Conservation (phyloP, 1,140 invertebrate species). For the Zaprionus capensis region DNA sequence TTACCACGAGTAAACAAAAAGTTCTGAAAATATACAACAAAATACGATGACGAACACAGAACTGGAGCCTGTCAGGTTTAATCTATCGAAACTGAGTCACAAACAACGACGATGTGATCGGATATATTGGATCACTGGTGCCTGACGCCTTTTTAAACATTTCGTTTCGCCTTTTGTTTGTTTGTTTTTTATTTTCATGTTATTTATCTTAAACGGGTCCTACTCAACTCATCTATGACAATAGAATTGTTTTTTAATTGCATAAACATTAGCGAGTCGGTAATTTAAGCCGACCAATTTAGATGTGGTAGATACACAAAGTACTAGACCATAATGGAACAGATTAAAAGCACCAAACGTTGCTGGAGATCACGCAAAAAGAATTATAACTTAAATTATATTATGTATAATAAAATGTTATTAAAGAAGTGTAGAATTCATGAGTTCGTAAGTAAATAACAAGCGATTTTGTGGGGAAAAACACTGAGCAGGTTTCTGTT, state of each 20-base stretch:
- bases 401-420: not conserved
- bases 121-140: slow-evolving; percentile 15
- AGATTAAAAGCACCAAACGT: slow-evolving; percentile 16
- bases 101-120: not conserved
- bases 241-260: slow-evolving; percentile 70
- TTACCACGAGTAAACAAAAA: slow-evolving; percentile 18
- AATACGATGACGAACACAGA: not conserved
- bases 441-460: not conserved
- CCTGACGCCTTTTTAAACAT: slow-evolving; percentile 28
- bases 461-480: slow-evolving; percentile 35
- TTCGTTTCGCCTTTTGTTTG: slow-evolving; percentile 5
- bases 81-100: not conserved
- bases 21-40: slow-evolving; percentile 8
- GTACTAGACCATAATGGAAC: slow-evolving; percentile 10
- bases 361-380: slow-evolving; percentile 34
- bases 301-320: slow-evolving; percentile 29
- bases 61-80: not conserved
- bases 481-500: slow-evolving; percentile 34
- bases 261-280: slow-evolving; percentile 48
- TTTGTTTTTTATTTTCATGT: slow-evolving; percentile 31
- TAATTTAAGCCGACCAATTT: slow-evolving; percentile 23
- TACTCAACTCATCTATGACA: slow-evolving; percentile 38
- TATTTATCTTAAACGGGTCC: slow-evolving; percentile 26
- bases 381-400: not conserved
- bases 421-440: slow-evolving; percentile 5